Evolutionary conservation across 2,113 vertebrate genomes (phyloP).

Genomic region (Desmodus rotundus): DNA sequence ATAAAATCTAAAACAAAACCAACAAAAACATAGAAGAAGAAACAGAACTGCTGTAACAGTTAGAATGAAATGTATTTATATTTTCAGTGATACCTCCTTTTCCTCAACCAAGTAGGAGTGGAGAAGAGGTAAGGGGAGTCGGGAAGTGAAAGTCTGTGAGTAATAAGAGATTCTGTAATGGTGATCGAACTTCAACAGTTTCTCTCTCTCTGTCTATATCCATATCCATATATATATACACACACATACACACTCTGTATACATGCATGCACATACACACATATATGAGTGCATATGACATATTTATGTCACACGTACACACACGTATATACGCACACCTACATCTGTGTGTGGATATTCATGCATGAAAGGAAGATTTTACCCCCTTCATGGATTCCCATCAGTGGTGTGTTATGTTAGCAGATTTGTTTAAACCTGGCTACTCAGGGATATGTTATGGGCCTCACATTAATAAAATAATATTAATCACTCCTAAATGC

Average conservation of each 20-base stretch:
- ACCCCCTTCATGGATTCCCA: not conserved
- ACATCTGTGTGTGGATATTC: not conserved
- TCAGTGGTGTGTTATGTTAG: not conserved
- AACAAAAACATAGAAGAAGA: not conserved
- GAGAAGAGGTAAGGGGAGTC: not conserved
- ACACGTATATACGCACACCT: not conserved
- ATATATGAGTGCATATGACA: not conserved
- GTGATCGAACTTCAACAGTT: not conserved
- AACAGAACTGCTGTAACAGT: not conserved
- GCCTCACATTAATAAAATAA: not conserved
- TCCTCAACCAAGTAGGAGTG: not conserved
- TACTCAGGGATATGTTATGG: not conserved
- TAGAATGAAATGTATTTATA: not conserved
- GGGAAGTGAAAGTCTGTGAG: not conserved
- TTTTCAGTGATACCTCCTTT: not conserved
- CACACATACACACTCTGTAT: not conserved
- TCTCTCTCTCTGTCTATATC: not conserved
- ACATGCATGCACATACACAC: accelerated
- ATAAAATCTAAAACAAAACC: no score
- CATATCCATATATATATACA: not conserved
- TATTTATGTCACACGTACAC: not conserved
- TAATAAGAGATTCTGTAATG: not conserved
- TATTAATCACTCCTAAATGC: not conserved
- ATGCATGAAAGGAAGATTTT: not conserved
- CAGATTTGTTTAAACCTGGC: not conserved